Evolutionary conservation across 2,888 invertebrate species (phyloP).

Genomic region (Aproaerema taeniolella): DNA sequence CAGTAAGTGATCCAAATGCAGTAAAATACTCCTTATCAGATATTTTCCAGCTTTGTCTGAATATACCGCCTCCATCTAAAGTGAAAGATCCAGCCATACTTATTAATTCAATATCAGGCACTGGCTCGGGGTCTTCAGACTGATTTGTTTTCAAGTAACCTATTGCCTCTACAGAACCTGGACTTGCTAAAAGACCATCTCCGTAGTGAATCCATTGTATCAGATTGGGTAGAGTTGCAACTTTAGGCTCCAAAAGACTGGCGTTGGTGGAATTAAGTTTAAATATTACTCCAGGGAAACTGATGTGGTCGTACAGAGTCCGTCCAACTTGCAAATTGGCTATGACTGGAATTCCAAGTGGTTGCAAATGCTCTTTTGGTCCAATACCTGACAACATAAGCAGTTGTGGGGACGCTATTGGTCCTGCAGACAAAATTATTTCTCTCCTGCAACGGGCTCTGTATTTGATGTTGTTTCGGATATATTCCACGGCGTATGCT

Average conservation of each 20-base stretch:
- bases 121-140: constrained; percentile 70
- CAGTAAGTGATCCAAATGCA: constrained; percentile 74
- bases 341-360: constrained; percentile 78
- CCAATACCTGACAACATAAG: constrained; percentile 92
- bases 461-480: constrained; percentile 68
- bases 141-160: constrained; percentile 79
- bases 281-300: constrained; percentile 72
- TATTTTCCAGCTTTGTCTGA: constrained; percentile 76
- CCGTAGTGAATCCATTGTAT: constrained; percentile 68
- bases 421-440: constrained; percentile 90
- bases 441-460: constrained; percentile 83
- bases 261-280: constrained; percentile 60
- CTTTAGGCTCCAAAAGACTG: constrained; percentile 56
- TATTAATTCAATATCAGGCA: constrained; percentile 82
- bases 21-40: constrained; percentile 74
- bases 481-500: constrained; percentile 83
- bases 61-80: constrained; percentile 74
- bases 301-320: constrained; percentile 79
- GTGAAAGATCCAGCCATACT: constrained; percentile 80
- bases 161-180: constrained; percentile 81
- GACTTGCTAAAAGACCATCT: constrained; percentile 75
- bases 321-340: constrained; percentile 82
- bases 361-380: constrained; percentile 73
- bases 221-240: constrained; percentile 57
- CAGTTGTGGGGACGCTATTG: constrained; percentile 93